Percentiles rank a stretch among this genome's conserved stretches.
Evolutionary conservation across 2,113 vertebrate genomes (phyloP).

Genomic region (Struthio camelus): DNA sequence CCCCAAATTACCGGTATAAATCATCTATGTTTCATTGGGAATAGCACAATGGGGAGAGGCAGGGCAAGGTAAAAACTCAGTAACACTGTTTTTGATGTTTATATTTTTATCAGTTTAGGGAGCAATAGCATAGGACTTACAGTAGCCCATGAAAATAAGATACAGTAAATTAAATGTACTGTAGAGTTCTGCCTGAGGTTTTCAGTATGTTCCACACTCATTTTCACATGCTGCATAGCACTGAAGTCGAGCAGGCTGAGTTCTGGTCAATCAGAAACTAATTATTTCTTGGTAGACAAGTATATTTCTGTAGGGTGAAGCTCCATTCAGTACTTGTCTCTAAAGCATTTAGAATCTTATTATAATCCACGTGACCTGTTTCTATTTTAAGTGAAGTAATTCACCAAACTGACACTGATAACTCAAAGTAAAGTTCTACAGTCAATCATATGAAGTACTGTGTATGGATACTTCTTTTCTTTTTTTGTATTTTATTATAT

Average conservation of each 20-base stretch:
- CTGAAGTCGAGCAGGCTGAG: not conserved
- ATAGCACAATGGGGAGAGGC: not conserved
- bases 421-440: constrained; percentile 37
- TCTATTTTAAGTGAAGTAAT: constrained; percentile 62
- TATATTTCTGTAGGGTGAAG: constrained; percentile 48
- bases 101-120: not conserved
- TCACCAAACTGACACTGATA: constrained; percentile 53
- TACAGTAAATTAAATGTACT: not conserved
- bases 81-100: not conserved
- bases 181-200: not conserved
- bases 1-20: not conserved
- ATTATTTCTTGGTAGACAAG: constrained; percentile 45
- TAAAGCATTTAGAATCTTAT: constrained; percentile 57
- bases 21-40: not conserved
- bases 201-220: not conserved
- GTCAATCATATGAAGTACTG: not conserved
- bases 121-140: not conserved
- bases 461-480: not conserved
- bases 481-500: not conserved
- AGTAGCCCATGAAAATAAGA: not conserved
- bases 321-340: constrained; percentile 53
- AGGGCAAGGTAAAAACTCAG: not conserved
- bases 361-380: constrained; percentile 54
- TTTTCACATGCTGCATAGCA: not conserved
- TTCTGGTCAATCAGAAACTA: constrained; percentile 30